Evolutionary conservation across 2,888 invertebrate species (phyloP).

Genomic region (Schrankia costaestrigalis): DNA sequence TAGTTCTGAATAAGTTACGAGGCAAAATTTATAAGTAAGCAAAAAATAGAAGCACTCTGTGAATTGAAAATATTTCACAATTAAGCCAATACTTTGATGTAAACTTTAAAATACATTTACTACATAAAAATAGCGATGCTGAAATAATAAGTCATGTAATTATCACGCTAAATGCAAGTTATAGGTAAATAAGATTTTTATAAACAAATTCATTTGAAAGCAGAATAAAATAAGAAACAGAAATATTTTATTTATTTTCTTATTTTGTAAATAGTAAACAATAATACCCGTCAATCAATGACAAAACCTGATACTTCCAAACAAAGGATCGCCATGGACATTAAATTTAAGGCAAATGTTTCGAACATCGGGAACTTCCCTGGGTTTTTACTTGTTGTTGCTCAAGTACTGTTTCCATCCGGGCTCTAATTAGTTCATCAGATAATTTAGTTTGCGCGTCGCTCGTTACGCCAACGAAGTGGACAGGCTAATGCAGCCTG

Average conservation of each 20-base stretch:
- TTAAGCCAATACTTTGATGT: neutral
- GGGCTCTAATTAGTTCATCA: constrained; percentile 65
- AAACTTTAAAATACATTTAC: no score
- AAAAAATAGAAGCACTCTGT: constrained; percentile 10
- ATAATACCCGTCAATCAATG: constrained; percentile 3
- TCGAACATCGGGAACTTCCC: constrained; percentile 16
- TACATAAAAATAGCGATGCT: no score
- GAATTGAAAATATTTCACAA: constrained; percentile 5
- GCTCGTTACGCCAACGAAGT: constrained; percentile 63
- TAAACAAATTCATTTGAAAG: no score
- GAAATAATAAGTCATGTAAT: no score
- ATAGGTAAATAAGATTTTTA: no score
- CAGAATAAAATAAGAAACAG: no score
- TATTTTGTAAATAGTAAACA: constrained; percentile 1
- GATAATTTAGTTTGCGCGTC: constrained; percentile 67
- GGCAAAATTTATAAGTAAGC: constrained; percentile 14
- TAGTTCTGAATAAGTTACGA: constrained; percentile 22
- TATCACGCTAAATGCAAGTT: no score
- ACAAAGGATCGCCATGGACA: constrained; percentile 1
- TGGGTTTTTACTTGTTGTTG: constrained; percentile 48
- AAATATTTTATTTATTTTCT: no score
- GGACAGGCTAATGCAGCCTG: constrained; percentile 60
- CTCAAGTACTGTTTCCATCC: constrained; percentile 47
- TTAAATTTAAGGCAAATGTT: constrained; percentile 11
- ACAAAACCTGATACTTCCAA: constrained; percentile 2